These are phyloP conservation scores for Ceyx cyanopectus DNA, from an alignment of 2,113 vertebrate genomes.

Conservation along the genomic window DNA sequence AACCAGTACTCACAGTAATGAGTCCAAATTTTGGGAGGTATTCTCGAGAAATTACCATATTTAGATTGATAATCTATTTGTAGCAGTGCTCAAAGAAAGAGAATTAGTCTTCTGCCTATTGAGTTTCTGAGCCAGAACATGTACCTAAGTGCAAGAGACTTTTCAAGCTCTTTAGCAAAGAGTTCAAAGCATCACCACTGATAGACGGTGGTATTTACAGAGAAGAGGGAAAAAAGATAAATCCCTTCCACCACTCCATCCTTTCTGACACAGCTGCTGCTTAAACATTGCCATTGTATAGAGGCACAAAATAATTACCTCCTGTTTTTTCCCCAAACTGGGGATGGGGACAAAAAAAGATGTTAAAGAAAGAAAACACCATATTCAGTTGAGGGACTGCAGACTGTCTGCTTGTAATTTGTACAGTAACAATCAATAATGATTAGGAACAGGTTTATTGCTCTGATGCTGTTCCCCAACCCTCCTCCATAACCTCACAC, in stretches of 20 bases:
- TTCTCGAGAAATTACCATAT: neutral
- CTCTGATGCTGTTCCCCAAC: constrained; percentile 1
- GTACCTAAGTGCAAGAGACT: constrained; percentile 62
- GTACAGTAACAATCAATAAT: constrained; percentile 51
- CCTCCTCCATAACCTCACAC: neutral
- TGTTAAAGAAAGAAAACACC: constrained; percentile 9
- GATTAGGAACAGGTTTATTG: constrained; percentile 33
- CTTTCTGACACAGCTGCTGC: constrained; percentile 1
- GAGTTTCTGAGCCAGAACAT: constrained; percentile 22
- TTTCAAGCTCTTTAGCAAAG: constrained; percentile 26
- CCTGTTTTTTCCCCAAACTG: neutral
- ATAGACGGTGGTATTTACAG: constrained; percentile 39
- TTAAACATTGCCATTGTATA: constrained; percentile 25
- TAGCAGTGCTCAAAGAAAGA: neutral
- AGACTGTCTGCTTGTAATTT: constrained; percentile 40
- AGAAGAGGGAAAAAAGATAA: constrained; percentile 46
- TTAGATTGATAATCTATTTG: constrained; percentile 25
- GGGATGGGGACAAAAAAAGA: constrained; percentile 9
- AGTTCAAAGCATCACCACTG: constrained; percentile 35
- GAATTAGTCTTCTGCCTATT: constrained; percentile 40
- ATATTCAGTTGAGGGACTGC: constrained; percentile 23
- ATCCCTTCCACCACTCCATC: neutral
- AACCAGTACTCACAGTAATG: neutral
- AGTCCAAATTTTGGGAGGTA: constrained; percentile 10
- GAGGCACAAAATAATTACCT: constrained; percentile 31